A percentile compares a stretch with the other conserved stretches of the same genome.
Evolutionary conservation across 2,797 vertebrate genomes (phyloP).

Genomic region (Lateolabrax maculatus): DNA sequence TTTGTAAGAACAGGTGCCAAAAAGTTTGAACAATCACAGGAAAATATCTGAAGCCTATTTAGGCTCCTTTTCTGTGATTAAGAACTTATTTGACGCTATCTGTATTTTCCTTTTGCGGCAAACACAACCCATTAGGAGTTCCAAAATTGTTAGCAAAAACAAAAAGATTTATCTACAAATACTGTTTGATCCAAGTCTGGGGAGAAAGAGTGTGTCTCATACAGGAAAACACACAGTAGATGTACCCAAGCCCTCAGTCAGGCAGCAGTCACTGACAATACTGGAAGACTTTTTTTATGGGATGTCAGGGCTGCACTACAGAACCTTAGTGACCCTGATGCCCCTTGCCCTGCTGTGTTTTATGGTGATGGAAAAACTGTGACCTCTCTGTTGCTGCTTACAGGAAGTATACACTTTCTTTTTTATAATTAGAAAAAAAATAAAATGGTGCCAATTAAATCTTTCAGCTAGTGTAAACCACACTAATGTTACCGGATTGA

Average conservation of each 20-base stretch:
- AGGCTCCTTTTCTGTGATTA: conserved; percentile 37
- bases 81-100: conserved; percentile 32
- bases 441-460: conserved; percentile 69
- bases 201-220: neutral
- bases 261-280: conserved; percentile 16
- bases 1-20: conserved; percentile 57
- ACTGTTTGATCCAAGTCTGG: conserved; percentile 31
- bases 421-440: conserved; percentile 23
- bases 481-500: conserved; percentile 61
- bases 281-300: conserved; percentile 16
- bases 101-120: conserved; percentile 29
- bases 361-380: conserved; percentile 59
- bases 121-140: conserved; percentile 26
- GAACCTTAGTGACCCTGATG: conserved; percentile 41
- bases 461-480: conserved; percentile 60
- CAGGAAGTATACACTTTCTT: conserved; percentile 60
- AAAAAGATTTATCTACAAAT: conserved; percentile 41
- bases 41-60: conserved; percentile 32
- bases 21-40: conserved; percentile 39
- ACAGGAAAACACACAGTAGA: conserved; percentile 29
- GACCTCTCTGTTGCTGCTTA: conserved; percentile 54
- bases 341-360: conserved; percentile 37
- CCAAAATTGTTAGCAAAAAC: conserved; percentile 29
- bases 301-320: conserved; percentile 29
- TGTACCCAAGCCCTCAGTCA: conserved; percentile 7